Percentiles rank a stretch among this genome's conserved stretches.
Evolutionary conservation across 2,888 invertebrate genomes (phyloP).

Genomic region (Acanthosepion lycidas): DNA sequence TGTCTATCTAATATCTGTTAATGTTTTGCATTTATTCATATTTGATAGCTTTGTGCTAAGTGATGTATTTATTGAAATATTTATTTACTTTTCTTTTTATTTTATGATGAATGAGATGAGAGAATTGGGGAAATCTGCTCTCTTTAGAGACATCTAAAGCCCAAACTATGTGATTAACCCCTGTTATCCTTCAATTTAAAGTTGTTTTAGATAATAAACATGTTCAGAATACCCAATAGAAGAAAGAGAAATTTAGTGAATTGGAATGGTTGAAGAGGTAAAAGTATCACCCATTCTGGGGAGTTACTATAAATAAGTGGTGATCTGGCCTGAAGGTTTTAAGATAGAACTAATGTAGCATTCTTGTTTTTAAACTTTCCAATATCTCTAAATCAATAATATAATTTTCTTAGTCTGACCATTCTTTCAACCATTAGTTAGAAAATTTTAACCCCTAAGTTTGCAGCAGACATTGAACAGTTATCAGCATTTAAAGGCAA

Average conservation of each 20-base stretch:
- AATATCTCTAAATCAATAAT: not conserved
- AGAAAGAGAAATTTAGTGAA: conserved; percentile 16
- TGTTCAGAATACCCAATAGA: not conserved
- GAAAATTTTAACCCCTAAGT: not conserved
- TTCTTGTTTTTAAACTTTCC: not conserved
- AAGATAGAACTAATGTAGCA: not conserved
- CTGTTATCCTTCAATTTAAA: conserved; percentile 22
- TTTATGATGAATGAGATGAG: conserved; percentile 11
- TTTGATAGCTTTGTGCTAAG: not conserved
- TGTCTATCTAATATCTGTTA: not conserved
- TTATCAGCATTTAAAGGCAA: not conserved
- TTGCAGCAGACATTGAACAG: not conserved
- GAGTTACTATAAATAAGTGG: not conserved
- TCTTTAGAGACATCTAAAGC: conserved; percentile 8
- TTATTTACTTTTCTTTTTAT: not conserved
- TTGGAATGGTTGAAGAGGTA: not conserved
- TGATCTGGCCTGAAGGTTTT: not conserved
- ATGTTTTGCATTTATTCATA: conserved; percentile 33
- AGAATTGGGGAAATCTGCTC: not conserved
- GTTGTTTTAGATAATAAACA: conserved; percentile 33
- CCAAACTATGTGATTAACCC: conserved; percentile 2
- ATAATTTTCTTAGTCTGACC: not conserved
- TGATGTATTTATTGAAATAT: conserved; percentile 13
- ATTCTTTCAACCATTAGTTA: not conserved
- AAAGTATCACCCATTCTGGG: not conserved